Base-by-base conservation (phyloP, 2,888 invertebrate genomes). In the Catocala sponsa region DNA sequence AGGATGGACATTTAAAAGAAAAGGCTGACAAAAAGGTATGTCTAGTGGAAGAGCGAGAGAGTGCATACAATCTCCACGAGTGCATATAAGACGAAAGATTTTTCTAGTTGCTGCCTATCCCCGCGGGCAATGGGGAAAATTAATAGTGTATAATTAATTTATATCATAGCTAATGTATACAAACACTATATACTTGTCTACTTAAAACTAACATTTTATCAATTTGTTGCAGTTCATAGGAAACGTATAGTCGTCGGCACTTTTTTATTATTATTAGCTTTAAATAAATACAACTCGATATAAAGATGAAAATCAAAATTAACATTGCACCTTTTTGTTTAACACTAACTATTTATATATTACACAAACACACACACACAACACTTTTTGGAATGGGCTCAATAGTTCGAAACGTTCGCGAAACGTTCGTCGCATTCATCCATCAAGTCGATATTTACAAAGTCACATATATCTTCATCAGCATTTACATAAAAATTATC, bases 301-400 rank as follows among this genome's bases (percentile, higher is more conserved):
- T 62, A 68, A 65, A 65, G 61, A 73, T 67, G 61, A 65, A 74
- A 78, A 73, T 70, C 55, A 72, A 75, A 63, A 63, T 64, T 76
- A 70, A 74, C 78, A 86, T 86, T 87, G 88, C 90, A 90, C 89
- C 84, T 78, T 82, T 81, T 81, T 63, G 69, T 79, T 84, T 81
- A 82, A 84, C 78, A 63, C 68, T 85, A 80, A 68, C 74, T 77
- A 79, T 78, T 82, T 74, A 81, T 78, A 80, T 69, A 78, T 74
- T 54, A 81, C 78, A 75, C 52, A 80, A 77, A 74, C 80, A 83
- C 75, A 74, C 83, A 86, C 80, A 82, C 81, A 80, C 82, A 77
- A 82, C 81, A 83, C 80, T 84, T 81, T 87, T 84, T 94, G 94
- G 94, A 94, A 94, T 94, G 93, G 85, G 86, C 83, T 87, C 81